Evolutionary conservation across 1,140 invertebrate species (phyloP).

Genomic region (Drosophila neocordata): DNA sequence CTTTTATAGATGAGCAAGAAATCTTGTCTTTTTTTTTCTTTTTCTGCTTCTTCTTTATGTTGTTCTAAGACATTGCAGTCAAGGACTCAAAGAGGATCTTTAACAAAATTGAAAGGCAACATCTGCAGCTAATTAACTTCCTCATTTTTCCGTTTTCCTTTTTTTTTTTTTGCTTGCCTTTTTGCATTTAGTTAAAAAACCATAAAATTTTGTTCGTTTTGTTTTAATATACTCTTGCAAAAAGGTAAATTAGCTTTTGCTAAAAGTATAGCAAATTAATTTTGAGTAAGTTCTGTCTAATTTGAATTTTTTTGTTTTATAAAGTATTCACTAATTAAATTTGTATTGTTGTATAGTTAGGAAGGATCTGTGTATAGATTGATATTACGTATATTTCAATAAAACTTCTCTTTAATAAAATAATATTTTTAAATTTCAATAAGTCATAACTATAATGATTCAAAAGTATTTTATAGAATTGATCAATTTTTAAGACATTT

Average conservation of each 20-base stretch:
- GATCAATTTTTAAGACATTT: no score
- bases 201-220: slow-evolving; percentile 35
- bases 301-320: no score
- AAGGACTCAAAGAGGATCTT: slow-evolving; percentile 30
- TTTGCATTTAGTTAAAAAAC: slow-evolving; percentile 69
- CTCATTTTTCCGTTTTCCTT: slow-evolving; percentile 37
- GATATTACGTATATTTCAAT: no score
- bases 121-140: slow-evolving; percentile 74
- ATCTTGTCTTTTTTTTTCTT: neutral
- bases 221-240: neutral
- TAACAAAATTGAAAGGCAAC: slow-evolving; percentile 48
- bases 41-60: slow-evolving; percentile 7
- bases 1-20: slow-evolving; percentile 50
- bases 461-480: no score
- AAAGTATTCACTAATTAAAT: no score
- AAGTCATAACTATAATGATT: no score
- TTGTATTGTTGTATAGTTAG: no score
- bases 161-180: neutral
- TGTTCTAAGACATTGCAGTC: slow-evolving; percentile 38
- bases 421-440: no score
- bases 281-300: no score
- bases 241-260: neutral
- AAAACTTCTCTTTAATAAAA: no score
- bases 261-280: no score
- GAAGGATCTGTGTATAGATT: no score